phyloP scores from a whole-genome alignment of 2,113 vertebrate species.

The Merops nubicus region DNA sequence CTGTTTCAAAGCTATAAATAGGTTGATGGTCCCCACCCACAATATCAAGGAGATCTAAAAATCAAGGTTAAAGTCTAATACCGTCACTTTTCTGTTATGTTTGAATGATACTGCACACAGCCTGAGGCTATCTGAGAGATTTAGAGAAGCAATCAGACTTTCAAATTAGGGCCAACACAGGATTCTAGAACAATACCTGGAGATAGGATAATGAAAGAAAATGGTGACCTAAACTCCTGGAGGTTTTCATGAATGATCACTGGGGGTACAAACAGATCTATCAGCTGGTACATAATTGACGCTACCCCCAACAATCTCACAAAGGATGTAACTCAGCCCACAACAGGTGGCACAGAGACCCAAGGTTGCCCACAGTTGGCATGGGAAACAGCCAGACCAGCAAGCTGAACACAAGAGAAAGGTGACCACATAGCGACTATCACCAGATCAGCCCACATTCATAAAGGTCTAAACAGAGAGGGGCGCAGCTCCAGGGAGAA shows the following conservation, averaged over 20 bases:
- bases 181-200: neutral
- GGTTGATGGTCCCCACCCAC: neutral
- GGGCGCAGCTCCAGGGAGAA: too few relatives aligned
- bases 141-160: neutral
- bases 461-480: too few relatives aligned
- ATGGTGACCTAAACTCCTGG: neutral
- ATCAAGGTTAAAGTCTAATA: neutral
- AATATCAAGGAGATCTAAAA: neutral
- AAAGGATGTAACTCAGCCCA: too few relatives aligned
- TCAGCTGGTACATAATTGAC: too few relatives aligned
- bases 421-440: too few relatives aligned
- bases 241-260: neutral
- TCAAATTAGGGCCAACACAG: neutral
- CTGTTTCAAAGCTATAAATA: neutral
- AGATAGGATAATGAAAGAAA: neutral
- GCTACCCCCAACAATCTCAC: too few relatives aligned
- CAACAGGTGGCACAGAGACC: too few relatives aligned
- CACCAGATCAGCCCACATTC: too few relatives aligned
- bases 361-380: too few relatives aligned
- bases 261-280: too few relatives aligned
- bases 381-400: too few relatives aligned
- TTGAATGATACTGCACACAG: neutral
- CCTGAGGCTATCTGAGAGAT: neutral
- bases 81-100: neutral
- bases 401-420: too few relatives aligned